Percentiles rank a stretch among this genome's conserved stretches.
Evolutionary conservation across 2,113 vertebrate genomes (phyloP).

Genomic region (Genyomyrus donnyi): DNA sequence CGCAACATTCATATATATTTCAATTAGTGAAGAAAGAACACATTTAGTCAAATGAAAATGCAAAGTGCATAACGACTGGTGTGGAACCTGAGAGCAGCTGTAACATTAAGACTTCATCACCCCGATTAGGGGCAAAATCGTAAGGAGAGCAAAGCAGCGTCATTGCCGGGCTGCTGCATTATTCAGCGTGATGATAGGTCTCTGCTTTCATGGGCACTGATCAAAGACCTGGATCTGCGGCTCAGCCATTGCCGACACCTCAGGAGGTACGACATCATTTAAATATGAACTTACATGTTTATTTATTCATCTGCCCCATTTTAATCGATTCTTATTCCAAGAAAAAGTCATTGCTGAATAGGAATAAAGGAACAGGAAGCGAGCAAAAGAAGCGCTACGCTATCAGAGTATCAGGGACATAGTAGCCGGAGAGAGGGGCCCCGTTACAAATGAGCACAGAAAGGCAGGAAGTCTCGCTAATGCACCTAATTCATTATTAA

Average conservation of each 20-base stretch:
- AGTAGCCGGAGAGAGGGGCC: constrained; percentile 46
- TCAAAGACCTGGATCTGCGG: background rate
- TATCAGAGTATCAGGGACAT: constrained; percentile 40
- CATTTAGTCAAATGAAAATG: background rate
- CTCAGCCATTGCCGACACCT: constrained; percentile 51
- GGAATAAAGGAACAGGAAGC: constrained; percentile 22
- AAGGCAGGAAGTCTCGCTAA: constrained; percentile 51
- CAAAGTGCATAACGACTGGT: background rate
- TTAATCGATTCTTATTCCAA: constrained; percentile 61
- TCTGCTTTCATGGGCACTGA: constrained; percentile 25
- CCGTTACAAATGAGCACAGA: constrained; percentile 61
- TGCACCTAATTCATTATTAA: constrained; percentile 49
- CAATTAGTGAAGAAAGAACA: background rate
- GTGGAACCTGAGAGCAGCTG: background rate
- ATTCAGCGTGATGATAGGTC: constrained; percentile 47
- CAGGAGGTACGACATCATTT: constrained; percentile 52
- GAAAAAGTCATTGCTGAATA: background rate
- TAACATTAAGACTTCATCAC: background rate
- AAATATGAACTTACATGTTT: background rate
- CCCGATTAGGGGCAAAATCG: constrained; percentile 36
- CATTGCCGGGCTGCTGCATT: constrained; percentile 49
- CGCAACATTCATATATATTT: background rate
- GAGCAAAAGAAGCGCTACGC: constrained; percentile 19
- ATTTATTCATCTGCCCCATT: constrained; percentile 65
- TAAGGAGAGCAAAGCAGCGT: constrained; percentile 42